phyloP scores from a whole-genome alignment of 2,888 invertebrate species.

The Dorcus parallelipipedus region DNA sequence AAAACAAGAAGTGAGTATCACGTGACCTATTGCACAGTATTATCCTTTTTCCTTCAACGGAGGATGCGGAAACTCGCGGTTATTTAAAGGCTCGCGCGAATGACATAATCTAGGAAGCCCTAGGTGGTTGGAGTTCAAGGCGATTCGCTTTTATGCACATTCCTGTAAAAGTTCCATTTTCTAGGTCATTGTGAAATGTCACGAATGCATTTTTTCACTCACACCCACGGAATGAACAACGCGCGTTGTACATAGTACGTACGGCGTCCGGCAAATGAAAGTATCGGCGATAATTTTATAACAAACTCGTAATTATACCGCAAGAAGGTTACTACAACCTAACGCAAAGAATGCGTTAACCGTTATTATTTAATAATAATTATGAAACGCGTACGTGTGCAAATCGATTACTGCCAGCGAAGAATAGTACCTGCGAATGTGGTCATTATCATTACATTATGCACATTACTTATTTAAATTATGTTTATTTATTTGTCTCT shows the following conservation, averaged over 20 bases:
- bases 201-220: slow-evolving; percentile 28
- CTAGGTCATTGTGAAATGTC: slow-evolving; percentile 30
- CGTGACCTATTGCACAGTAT: slow-evolving; percentile 2
- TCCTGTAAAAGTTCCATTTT: slow-evolving; percentile 33
- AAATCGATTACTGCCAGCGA: slow-evolving; percentile 95
- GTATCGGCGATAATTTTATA: slow-evolving; percentile 7
- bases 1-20: slow-evolving; percentile 63
- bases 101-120: slow-evolving; percentile 31
- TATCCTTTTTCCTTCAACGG: not conserved
- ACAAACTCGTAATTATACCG: slow-evolving; percentile 11
- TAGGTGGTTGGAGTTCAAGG: slow-evolving; percentile 35
- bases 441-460: too few relatives aligned
- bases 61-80: not conserved
- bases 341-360: slow-evolving; percentile 17
- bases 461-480: too few relatives aligned
- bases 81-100: not conserved
- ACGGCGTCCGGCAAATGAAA: slow-evolving; percentile 11
- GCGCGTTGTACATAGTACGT: too few relatives aligned
- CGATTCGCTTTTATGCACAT: slow-evolving; percentile 30
- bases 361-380: slow-evolving; percentile 20
- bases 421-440: slow-evolving; percentile 80
- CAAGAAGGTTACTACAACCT: slow-evolving; percentile 20
- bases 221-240: slow-evolving; percentile 18
- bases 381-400: slow-evolving; percentile 42
- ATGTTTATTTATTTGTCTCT: too few relatives aligned